Conservation (phyloP, 2,888 invertebrate genomes). For the Lasioglossum lativentre region DNA sequence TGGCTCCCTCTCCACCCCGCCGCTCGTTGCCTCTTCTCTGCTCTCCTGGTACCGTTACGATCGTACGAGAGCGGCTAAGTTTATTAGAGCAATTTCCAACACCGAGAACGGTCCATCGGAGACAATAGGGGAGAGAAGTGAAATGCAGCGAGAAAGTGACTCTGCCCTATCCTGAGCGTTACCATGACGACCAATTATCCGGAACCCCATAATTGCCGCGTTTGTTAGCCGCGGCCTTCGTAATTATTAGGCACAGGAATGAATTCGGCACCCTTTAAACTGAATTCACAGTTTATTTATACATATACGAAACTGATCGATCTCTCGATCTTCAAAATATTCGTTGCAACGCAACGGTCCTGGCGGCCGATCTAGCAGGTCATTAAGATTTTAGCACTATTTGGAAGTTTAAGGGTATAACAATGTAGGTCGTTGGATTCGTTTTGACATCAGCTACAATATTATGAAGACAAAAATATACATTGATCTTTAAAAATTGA, state of each 20-base stretch:
- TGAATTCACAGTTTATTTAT: not conserved
- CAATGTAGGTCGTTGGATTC: too few relatives aligned
- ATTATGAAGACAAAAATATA: too few relatives aligned
- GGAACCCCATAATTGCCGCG: slow-evolving; percentile 56
- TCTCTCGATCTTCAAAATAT: too few relatives aligned
- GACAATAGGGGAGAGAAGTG: slow-evolving; percentile 37
- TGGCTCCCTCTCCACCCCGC: not conserved
- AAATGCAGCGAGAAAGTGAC: slow-evolving; percentile 62
- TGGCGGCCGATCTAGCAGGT: too few relatives aligned
- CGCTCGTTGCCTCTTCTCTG: not conserved
- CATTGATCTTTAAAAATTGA: too few relatives aligned
- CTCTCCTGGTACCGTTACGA: slow-evolving; percentile 15
- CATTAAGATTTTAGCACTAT: too few relatives aligned
- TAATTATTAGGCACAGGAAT: not conserved
- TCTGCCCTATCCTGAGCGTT: slow-evolving; percentile 56
- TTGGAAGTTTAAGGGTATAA: too few relatives aligned
- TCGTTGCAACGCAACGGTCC: too few relatives aligned
- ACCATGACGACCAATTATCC: slow-evolving; percentile 70
- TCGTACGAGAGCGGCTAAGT: slow-evolving; percentile 66
- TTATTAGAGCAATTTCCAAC: slow-evolving; percentile 75
- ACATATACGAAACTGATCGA: too few relatives aligned
- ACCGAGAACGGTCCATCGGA: slow-evolving; percentile 45
- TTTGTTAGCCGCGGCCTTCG: not conserved
- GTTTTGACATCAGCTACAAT: too few relatives aligned
- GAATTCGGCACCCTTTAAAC: not conserved